A percentile compares a stretch with the other conserved stretches of the same genome.
Conservation (phyloP, 1,140 invertebrate species). For the Cyclargus thomasi region DNA sequence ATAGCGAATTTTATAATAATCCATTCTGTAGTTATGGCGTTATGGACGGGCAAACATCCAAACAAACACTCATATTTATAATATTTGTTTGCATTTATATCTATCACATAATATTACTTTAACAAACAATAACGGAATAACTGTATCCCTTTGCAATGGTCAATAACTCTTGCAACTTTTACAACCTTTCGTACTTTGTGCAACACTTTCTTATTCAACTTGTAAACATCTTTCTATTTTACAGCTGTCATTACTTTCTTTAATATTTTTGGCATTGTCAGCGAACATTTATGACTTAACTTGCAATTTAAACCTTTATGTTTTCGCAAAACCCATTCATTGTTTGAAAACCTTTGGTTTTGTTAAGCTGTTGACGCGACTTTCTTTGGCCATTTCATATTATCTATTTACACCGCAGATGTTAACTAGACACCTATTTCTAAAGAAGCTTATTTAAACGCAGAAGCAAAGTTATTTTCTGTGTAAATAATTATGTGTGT, state of each 20-base stretch:
- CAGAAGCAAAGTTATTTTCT: no score
- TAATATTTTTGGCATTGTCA: slow-evolving; percentile 3
- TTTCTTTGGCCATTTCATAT: not conserved
- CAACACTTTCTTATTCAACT: not conserved
- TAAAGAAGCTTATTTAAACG: no score
- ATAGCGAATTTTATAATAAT: no score
- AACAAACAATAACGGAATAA: no score
- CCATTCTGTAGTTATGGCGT: no score
- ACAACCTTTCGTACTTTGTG: not conserved
- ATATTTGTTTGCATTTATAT: no score
- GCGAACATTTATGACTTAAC: slow-evolving; percentile 1
- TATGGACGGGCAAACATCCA: no score
- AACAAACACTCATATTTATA: no score
- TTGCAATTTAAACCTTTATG: slow-evolving; percentile 9
- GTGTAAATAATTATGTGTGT: no score
- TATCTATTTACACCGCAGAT: no score
- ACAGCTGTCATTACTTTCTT: slow-evolving; percentile 5
- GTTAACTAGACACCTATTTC: no score
- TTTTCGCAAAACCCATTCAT: slow-evolving; percentile 3
- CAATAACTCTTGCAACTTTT: not conserved
- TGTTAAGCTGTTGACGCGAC: not conserved
- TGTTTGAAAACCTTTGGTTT: not conserved
- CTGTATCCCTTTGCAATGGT: not conserved
- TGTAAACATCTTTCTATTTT: slow-evolving; percentile 13
- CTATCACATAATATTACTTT: no score